phyloP scores from a whole-genome alignment of 2,113 vertebrate species.

The Upupa epops region DNA sequence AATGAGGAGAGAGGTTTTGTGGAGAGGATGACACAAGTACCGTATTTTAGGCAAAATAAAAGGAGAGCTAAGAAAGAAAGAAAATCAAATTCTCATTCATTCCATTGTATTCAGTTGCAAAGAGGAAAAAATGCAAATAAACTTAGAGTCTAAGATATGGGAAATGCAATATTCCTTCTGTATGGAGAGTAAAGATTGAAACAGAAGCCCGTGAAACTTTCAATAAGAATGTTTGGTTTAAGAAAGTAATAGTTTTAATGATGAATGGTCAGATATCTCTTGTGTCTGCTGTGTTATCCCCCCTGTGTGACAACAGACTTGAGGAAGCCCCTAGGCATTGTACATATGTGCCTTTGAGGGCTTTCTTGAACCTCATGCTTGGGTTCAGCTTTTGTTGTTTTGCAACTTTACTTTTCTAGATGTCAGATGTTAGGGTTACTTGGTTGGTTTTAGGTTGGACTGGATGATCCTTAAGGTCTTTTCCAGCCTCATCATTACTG shows the following conservation, averaged over 20 bases:
- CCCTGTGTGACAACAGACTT: neutral
- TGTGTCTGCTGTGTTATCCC: neutral
- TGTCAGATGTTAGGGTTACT: too few species aligned
- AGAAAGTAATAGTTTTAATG: neutral
- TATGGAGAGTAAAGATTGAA: neutral
- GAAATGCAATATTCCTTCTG: neutral
- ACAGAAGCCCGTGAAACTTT: neutral
- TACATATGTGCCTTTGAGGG: neutral
- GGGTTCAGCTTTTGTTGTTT: neutral
- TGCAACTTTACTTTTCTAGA: too few species aligned
- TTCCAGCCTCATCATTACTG: too few species aligned
- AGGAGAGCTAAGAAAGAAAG: neutral
- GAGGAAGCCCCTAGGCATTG: neutral
- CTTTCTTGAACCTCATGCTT: constrained; percentile 28
- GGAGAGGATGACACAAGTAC: neutral
- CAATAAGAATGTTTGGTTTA: neutral
- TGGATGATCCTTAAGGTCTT: too few species aligned
- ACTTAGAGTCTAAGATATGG: neutral
- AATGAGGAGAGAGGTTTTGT: neutral
- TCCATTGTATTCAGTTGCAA: neutral
- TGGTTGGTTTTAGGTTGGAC: too few species aligned
- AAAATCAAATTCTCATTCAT: neutral
- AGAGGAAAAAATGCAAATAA: neutral
- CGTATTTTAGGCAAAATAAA: neutral
- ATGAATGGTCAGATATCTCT: neutral